Evolutionary conservation across 1,140 invertebrate genomes (phyloP), one percentile per base, ranked within the genome.

Genomic region (Lethocerus indicus): DNA sequence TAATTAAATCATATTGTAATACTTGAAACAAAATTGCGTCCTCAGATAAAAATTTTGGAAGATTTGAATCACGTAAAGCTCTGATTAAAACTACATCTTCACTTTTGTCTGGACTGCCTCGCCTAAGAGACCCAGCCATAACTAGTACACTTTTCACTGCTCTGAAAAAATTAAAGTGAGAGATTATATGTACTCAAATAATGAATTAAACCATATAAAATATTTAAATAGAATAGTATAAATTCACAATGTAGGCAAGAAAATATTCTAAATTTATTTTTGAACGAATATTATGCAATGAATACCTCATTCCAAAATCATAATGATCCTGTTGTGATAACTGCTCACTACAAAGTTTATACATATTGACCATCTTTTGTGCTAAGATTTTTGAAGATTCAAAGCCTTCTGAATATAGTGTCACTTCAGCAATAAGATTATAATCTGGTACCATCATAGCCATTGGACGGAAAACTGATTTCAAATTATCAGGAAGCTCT

Each of bases 361-460:
- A 93, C 79, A 90, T 86, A 60, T 91, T 77, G 0, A 85, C 80
- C 81, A 93, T 92, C 63, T 93, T 93, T 52, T 81, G 75, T 0
- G 88, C 83, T 16, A 94, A 67, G 2, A 73, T 70, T 61, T 87
- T 91, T 1, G 84, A 87, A 2, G 81, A 80, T 60, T 89, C 84
- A 59, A 93, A 93, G 18, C 88, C 88, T 67, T 91, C 87, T 0
- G 88, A 91, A 62, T 91, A 93, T 1, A 93, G 66, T 44, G 86
- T 90, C 3, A 93, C 87, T 69, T 93, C 88, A 23, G 87, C 87
- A 57, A 94, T 93, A 7, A 93, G 68, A 81, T 80, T 74, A 60
- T 90, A 90, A 68, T 93, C 84, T 0, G 88, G 88, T 37, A 91
- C 86, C 87, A 91, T 91, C 87, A 92, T 91, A 2, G 87, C 76